Base-by-base conservation (phyloP, 2,888 invertebrate species). In the Mythimna ferrago region DNA sequence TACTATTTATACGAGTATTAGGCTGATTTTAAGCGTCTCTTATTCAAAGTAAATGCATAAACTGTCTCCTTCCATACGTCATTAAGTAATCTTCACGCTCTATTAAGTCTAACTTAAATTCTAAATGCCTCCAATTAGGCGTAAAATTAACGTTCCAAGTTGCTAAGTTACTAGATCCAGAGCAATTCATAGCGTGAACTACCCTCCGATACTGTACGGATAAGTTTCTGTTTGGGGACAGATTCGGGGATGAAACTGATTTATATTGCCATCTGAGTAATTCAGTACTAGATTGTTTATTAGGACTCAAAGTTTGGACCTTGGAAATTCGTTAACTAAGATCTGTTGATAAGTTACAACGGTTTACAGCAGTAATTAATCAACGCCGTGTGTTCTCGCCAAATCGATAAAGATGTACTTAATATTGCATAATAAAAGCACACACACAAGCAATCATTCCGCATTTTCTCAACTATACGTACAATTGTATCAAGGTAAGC, bases 111-210 rank as follows among this genome's bases (percentile, higher is more conserved):
- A 75, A 81, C 68, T 81, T 81, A 10, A 81, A 84, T 76, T 84
- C 81, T 81, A 84, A 81, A 84, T 76, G 84, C 68, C 62, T 75
- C 76, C 84, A 84, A 84, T 81, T 81, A 81, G 76, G 81, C 81
- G 81, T 81, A 76, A 75, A 81, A 84, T 81, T 81, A 81, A 81
- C 81, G 81, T 63, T 60, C 62, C 65, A 81, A 81, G 58, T 81
- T 81, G 68, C 66, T 60, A 60, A 84, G 67, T 84, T 81, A 71
- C 84, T 84, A 71, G 76, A 84, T 81, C 76, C 71, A 80, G 84
- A 81, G 84, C 67, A 58, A 81, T 84, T 81, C 83, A 69, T 83
- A 80, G 67, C 57, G 14, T 54, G 19, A 66, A 80, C 66, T 83
- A 83, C 80, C 66, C 61, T 64, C 65, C 74, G 74, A 80, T 80